Evolutionary conservation across 2,113 vertebrate species (phyloP), one percentile per base, ranked within the genome.

Genomic region (Takifugu bimaculatus): DNA sequence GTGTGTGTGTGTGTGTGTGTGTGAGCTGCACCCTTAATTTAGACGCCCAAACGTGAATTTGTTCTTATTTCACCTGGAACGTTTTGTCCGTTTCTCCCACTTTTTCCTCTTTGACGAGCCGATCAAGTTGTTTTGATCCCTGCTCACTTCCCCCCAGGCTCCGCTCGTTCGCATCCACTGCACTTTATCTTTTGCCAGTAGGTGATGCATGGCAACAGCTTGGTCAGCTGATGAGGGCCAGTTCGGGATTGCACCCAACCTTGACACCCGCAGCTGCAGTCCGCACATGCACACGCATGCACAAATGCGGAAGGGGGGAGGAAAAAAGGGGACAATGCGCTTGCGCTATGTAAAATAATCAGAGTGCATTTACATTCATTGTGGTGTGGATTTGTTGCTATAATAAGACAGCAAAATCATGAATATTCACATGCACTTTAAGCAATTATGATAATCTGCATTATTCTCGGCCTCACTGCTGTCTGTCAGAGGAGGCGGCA

Each of bases 371-470:
- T 80, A 79, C 81, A 85, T 88, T 88, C 84, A 85, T 85, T 82
- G 80, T 83, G 73, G 43, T 74, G 78, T 82, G 86, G 79, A 86
- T 88, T 85, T 88, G 85, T 86, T 83, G 79, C 86, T 84, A 81
- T 88, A 86, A 89, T 87, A 89, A 88, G 77, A 77, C 78, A 67
- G 73, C 47, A 79, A 63, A 89, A 80, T 85, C 82, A 88, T 89
- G 88, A 89, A 89, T 89, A 89, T 89, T 89, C 88, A 89, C 80
- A 87, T 76, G 86, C 82, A 86, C 86, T 89, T 89, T 87, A 85
- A 85, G 88, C 88, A 89, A 88, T 89, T 89, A 88, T 89, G 88
- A 86, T 89, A 88, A 89, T 89, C 80, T 49, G 78, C 76, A 81
- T 88, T 88, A 85, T 87, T 87, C 69, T 64, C 72, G 74, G 77